Evolutionary conservation across 2,888 invertebrate species (phyloP).

Genomic region (Branchinecta sandiegonensis): DNA sequence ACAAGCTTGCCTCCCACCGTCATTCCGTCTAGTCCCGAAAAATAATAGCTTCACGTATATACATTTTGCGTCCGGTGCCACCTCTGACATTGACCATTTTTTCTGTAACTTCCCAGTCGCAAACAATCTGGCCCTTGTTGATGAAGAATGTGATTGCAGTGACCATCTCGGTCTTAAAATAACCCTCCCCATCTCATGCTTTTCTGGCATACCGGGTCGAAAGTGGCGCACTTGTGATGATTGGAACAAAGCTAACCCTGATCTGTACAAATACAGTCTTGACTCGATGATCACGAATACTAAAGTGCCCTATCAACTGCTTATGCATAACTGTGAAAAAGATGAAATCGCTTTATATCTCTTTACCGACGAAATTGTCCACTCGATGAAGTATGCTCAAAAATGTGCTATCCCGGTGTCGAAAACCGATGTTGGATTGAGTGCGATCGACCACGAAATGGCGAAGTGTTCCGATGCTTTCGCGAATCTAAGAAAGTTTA

Average conservation of each 20-base stretch:
- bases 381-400: too few relatives aligned
- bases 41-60: background rate
- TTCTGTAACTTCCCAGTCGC: background rate
- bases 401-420: background rate
- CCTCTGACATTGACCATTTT: background rate
- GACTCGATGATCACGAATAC: too few relatives aligned
- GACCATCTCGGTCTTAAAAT: background rate
- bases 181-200: background rate
- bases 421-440: background rate
- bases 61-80: background rate
- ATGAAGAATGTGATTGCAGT: background rate
- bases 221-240: too few relatives aligned
- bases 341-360: too few relatives aligned
- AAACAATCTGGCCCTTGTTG: background rate
- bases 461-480: background rate
- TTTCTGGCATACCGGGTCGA: too few relatives aligned
- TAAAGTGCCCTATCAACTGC: too few relatives aligned
- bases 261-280: too few relatives aligned
- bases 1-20: background rate
- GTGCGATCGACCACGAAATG: background rate
- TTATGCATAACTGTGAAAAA: too few relatives aligned
- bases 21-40: background rate
- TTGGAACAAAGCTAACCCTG: too few relatives aligned
- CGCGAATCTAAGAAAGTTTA: background rate
- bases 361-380: too few relatives aligned